A percentile compares a stretch with the other conserved stretches of the same genome.
Conservation (phyloP, 30 jellyfish, hydroid and myxozoan genomes). For the Aurelia sp. region DNA sequence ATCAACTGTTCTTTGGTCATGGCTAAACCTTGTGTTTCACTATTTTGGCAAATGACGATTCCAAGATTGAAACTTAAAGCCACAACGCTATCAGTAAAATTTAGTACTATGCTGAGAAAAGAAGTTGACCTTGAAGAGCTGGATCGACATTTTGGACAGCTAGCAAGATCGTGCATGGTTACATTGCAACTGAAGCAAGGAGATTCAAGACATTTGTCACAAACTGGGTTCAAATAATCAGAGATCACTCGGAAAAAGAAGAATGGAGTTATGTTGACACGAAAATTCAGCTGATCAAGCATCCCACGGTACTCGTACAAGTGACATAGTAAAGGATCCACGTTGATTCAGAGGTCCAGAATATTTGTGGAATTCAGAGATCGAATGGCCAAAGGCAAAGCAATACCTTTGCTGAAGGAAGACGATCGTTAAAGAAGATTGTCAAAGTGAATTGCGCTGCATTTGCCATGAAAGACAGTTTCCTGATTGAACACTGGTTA, state of each 20-base stretch:
- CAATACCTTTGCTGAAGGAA: slow-evolving; percentile 25
- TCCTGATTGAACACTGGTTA: slow-evolving; percentile 6
- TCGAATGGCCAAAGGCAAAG: slow-evolving; percentile 26
- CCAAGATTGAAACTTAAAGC: slow-evolving; percentile 72
- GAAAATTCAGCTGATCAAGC: slow-evolving; percentile 46
- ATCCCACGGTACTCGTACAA: slow-evolving; percentile 27
- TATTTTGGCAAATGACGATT: slow-evolving; percentile 30
- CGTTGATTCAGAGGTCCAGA: not conserved
- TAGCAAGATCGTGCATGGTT: slow-evolving; percentile 50
- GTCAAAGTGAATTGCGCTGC: slow-evolving; percentile 9
- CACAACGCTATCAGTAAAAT: slow-evolving; percentile 51
- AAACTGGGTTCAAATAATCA: slow-evolving; percentile 32
- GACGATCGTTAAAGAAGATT: not conserved
- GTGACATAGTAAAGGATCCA: not conserved
- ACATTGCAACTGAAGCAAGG: slow-evolving; percentile 22
- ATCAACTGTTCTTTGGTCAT: slow-evolving; percentile 38
- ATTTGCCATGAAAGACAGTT: slow-evolving; percentile 14
- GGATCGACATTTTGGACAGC: slow-evolving; percentile 36
- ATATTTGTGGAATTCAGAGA: slow-evolving; percentile 14
- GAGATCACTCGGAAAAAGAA: slow-evolving; percentile 4
- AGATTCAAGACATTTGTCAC: slow-evolving; percentile 48
- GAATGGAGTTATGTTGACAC: not conserved
- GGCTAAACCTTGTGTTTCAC: slow-evolving; percentile 58
- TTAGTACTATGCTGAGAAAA: slow-evolving; percentile 18
- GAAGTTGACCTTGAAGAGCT: slow-evolving; percentile 51